A percentile compares a stretch with the other conserved stretches of the same genome.
phyloP scores from a whole-genome alignment of 2,888 invertebrate species.

The Amphimallon solstitiale region DNA sequence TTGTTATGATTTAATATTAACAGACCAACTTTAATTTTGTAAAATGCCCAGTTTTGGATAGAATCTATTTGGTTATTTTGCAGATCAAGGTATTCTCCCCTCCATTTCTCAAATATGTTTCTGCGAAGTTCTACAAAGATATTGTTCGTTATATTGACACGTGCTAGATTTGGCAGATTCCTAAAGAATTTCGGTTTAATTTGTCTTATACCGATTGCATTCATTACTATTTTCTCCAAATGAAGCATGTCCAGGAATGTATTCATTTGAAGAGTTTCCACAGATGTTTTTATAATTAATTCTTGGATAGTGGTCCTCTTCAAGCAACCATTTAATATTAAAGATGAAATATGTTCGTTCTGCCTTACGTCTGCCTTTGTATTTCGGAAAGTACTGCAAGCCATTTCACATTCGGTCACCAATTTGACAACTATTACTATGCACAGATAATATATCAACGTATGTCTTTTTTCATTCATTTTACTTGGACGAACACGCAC shows the following conservation, averaged over 20 bases:
- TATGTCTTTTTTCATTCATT: too few relatives aligned
- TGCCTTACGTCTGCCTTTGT: not conserved
- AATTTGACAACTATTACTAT: not conserved
- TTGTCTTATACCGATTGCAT: not conserved
- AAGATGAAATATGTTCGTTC: not conserved
- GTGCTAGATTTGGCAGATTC: not conserved
- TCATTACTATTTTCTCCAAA: not conserved
- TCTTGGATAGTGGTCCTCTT: not conserved
- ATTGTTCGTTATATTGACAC: conserved; percentile 10
- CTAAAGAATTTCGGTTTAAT: not conserved
- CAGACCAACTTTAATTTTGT: conserved; percentile 8
- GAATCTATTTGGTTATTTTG: not conserved
- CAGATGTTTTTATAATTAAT: conserved; percentile 1
- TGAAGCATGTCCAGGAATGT: not conserved
- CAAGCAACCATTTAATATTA: conserved; percentile 7
- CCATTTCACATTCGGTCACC: not conserved
- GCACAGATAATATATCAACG: not conserved
- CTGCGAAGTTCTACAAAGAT: not conserved
- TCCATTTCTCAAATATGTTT: conserved; percentile 1
- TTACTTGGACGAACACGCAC: too few relatives aligned
- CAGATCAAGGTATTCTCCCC: not conserved
- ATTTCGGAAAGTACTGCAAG: conserved; percentile 7
- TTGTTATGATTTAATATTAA: conserved; percentile 21
- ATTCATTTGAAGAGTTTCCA: not conserved
- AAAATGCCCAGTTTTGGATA: conserved; percentile 12